A percentile compares a stretch with the other conserved stretches of the same genome.
Conservation (phyloP, 2,797 vertebrate species). For the Glossophaga mutica region DNA sequence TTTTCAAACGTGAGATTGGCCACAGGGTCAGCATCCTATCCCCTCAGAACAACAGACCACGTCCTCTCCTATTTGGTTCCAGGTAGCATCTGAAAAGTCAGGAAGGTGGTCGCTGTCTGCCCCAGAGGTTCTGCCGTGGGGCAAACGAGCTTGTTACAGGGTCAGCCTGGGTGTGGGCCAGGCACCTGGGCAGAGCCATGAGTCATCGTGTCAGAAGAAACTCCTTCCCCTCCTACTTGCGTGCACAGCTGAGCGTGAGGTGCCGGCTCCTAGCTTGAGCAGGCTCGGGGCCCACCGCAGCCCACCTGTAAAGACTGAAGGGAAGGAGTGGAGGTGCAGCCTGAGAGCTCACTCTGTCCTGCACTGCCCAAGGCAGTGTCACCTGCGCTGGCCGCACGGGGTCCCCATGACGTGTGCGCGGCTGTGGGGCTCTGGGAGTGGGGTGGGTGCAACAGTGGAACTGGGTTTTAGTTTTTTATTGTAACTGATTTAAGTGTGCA, state of each 20-base stretch:
- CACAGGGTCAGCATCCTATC: background rate
- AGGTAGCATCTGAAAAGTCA: background rate
- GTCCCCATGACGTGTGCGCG: rapidly evolving
- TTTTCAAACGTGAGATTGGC: background rate
- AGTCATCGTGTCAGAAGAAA: background rate
- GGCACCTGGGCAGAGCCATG: background rate
- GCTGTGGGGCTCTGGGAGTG: background rate
- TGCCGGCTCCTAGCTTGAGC: background rate
- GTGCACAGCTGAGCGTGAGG: background rate
- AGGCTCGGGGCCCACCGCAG: too few species aligned
- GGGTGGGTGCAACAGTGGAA: background rate
- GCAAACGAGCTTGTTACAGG: rapidly evolving
- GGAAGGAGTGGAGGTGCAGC: too few species aligned
- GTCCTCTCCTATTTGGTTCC: background rate
- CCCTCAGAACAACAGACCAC: background rate
- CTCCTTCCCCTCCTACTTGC: background rate
- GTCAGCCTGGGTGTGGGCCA: background rate
- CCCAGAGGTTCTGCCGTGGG: background rate
- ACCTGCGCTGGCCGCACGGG: rapidly evolving
- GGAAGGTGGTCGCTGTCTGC: background rate
- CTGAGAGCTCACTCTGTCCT: background rate
- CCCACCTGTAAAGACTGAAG: too few species aligned
- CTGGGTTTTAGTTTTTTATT: background rate
- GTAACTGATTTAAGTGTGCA: background rate
- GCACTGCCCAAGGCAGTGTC: rapidly evolving